Conservation (phyloP, 1,140 invertebrate species). For the Diuraphis noxia region DNA sequence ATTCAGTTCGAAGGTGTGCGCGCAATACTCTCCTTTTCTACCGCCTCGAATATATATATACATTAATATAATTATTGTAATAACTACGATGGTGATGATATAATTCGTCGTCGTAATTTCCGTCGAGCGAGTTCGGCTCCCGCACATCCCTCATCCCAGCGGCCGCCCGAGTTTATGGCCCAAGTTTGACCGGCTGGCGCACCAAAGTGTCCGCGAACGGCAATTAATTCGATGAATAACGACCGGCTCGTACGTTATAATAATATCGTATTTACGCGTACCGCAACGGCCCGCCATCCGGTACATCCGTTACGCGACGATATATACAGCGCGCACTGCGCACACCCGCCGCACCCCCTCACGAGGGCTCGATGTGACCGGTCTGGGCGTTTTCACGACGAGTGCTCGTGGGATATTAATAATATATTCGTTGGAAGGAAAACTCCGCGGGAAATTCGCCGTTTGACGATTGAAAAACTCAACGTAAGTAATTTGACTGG, state of each 20-base stretch:
- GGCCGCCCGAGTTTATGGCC: slow-evolving; percentile 21
- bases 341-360: too few relatives aligned
- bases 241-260: slow-evolving; percentile 8
- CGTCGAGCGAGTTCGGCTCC: background rate
- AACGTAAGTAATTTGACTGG: background rate
- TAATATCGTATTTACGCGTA: background rate
- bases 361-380: too few relatives aligned
- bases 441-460: background rate
- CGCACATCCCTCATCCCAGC: background rate
- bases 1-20: background rate
- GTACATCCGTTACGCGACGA: background rate
- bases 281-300: background rate
- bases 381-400: background rate
- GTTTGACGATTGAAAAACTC: background rate
- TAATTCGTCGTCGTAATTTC: background rate
- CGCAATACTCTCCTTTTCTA: background rate
- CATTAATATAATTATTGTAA: background rate
- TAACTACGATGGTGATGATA: background rate
- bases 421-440: too few relatives aligned
- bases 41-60: background rate
- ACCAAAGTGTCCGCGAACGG: slow-evolving; percentile 2
- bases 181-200: slow-evolving; percentile 43
- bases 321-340: background rate
- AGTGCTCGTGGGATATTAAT: too few relatives aligned
- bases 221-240: slow-evolving; percentile 28